phyloP scores from a whole-genome alignment of 1,140 invertebrate species.

The Panagrolaimus sp. region DNA sequence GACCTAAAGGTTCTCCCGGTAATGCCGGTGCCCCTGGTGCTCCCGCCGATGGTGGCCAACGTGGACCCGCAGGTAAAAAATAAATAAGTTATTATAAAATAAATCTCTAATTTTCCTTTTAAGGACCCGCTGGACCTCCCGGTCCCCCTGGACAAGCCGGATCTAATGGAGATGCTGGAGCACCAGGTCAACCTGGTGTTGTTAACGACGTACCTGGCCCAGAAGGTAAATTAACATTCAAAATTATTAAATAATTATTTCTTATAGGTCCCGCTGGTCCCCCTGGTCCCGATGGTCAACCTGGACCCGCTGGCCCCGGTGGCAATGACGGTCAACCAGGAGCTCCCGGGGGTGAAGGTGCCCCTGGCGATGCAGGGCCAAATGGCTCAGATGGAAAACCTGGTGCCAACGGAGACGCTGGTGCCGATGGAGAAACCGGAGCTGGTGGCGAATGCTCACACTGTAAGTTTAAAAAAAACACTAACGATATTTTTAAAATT shows the following conservation, averaged over 20 bases:
- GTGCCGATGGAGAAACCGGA: constrained; percentile 24
- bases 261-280: constrained; percentile 14
- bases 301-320: background rate
- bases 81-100: no score
- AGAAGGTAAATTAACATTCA: no score
- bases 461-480: no score
- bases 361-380: constrained; percentile 32
- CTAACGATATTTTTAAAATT: no score
- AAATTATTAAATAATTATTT: no score
- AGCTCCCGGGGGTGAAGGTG: constrained; percentile 19
- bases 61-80: constrained; percentile 13
- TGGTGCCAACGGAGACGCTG: constrained; percentile 30
- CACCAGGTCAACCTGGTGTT: constrained; percentile 1
- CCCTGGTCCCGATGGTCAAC: constrained; percentile 5
- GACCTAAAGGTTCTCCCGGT: constrained; percentile 32
- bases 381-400: constrained; percentile 29
- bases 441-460: constrained; percentile 6
- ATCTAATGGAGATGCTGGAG: background rate
- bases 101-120: no score
- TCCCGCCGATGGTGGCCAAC: constrained; percentile 16
- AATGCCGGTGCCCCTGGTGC: background rate
- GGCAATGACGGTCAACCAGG: constrained; percentile 6
- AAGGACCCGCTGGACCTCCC: background rate
- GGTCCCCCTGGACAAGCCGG: background rate
- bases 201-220: constrained; percentile 12